Conservation (phyloP, 2,797 vertebrate genomes). For the Pristis pectinata region DNA sequence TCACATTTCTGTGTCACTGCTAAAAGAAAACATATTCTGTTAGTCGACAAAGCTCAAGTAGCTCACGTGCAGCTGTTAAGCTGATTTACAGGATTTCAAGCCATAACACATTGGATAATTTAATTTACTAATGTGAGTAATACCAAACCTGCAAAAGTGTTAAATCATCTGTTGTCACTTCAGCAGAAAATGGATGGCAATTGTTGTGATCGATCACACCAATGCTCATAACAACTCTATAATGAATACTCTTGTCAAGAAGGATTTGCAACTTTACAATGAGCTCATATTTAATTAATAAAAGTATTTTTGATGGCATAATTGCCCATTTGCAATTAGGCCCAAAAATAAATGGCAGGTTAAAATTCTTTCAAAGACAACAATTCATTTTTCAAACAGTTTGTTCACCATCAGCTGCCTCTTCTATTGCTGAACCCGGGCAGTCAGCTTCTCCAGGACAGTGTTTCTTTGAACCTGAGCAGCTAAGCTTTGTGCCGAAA, state of each 20-base stretch:
- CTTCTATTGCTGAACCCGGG: neutral
- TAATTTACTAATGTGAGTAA: conserved; percentile 2
- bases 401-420: neutral
- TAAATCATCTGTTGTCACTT: conserved; percentile 20
- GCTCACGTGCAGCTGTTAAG: neutral
- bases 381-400: neutral
- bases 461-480: neutral
- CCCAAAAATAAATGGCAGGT: conserved; percentile 1
- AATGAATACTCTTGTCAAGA: conserved; percentile 20
- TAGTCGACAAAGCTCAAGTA: neutral
- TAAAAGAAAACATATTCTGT: neutral
- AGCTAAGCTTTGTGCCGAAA: neutral
- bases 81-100: neutral
- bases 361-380: neutral
- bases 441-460: neutral
- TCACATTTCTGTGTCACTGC: neutral
- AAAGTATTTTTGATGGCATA: neutral
- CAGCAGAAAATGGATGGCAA: neutral
- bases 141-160: neutral
- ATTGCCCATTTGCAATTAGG: neutral
- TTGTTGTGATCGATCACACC: neutral
- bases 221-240: neutral
- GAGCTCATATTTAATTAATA: neutral
- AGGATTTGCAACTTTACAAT: neutral
- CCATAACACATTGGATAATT: neutral